Conservation (phyloP, 2,113 vertebrate species). For the Excalfactoria chinensis region DNA sequence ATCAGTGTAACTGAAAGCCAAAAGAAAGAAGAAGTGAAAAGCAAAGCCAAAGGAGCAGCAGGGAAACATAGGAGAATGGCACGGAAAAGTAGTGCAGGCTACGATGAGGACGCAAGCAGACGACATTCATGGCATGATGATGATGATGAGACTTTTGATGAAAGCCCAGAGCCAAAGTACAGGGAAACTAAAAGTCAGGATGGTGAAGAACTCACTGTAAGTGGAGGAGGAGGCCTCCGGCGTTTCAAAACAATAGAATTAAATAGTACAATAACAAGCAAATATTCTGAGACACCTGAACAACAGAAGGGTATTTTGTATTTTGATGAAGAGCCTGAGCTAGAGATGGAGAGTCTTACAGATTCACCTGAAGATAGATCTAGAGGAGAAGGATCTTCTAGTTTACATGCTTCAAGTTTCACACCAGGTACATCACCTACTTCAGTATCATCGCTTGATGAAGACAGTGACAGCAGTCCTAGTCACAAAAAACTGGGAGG, state of each 20-base stretch:
- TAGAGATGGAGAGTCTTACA: slow-evolving; percentile 94
- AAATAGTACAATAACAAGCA: slow-evolving; percentile 83
- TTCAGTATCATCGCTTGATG: slow-evolving; percentile 95
- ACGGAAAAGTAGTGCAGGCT: slow-evolving; percentile 78
- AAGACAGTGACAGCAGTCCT: slow-evolving; percentile 97
- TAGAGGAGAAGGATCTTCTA: slow-evolving; percentile 94
- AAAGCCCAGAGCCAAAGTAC: slow-evolving; percentile 81
- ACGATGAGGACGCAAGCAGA: slow-evolving; percentile 87
- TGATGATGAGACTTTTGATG: slow-evolving; percentile 78
- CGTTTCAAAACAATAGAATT: slow-evolving; percentile 90
- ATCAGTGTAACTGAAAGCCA: slow-evolving; percentile 73
- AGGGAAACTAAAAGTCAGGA: slow-evolving; percentile 87
- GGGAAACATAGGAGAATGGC: slow-evolving; percentile 77
- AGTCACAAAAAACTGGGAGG: slow-evolving; percentile 87
- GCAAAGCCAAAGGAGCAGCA: slow-evolving; percentile 69
- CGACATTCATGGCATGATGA: slow-evolving; percentile 85
- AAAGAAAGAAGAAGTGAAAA: slow-evolving; percentile 75
- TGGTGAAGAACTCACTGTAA: slow-evolving; percentile 77
- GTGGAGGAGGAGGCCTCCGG: slow-evolving; percentile 81
- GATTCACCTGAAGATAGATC: slow-evolving; percentile 96
- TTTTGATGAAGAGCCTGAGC: slow-evolving; percentile 89
- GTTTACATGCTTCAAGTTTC: slow-evolving; percentile 93
- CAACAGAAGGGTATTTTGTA: slow-evolving; percentile 83
- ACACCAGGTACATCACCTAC: slow-evolving; percentile 95
- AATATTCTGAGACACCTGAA: slow-evolving; percentile 78